phyloP scores from a whole-genome alignment of 2,888 invertebrate genomes.

The Lasioglossum lativentre region DNA sequence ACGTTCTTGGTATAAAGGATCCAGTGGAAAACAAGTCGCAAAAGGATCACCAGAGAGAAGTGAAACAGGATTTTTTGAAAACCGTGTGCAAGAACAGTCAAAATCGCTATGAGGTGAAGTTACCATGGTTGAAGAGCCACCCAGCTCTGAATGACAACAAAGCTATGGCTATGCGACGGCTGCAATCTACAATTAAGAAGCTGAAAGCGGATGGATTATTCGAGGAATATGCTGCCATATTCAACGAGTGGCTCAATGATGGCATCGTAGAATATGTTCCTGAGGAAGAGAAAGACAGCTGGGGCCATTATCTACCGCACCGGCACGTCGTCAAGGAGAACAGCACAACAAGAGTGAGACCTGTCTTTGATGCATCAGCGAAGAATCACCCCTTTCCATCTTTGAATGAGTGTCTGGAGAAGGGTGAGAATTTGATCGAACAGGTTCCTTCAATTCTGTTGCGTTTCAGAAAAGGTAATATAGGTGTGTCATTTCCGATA shows the following conservation, averaged over 20 bases:
- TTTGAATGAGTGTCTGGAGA: too few relatives aligned
- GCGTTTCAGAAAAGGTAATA: conserved; percentile 9
- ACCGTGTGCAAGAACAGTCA: not conserved
- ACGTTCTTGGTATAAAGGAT: not conserved
- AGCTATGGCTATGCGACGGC: not conserved
- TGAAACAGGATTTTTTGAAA: not conserved
- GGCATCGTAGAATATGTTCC: conserved; percentile 23
- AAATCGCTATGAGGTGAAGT: not conserved
- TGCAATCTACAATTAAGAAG: not conserved
- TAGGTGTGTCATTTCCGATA: conserved; percentile 18
- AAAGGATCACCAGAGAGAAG: not conserved
- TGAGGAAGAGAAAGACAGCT: not conserved
- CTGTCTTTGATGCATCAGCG: conserved; percentile 22
- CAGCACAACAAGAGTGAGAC: conserved; percentile 16
- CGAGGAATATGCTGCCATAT: conserved; percentile 6
- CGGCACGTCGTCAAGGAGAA: not conserved
- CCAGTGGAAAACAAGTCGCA: not conserved
- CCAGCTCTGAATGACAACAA: not conserved
- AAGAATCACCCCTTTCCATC: too few relatives aligned
- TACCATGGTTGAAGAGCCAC: not conserved
- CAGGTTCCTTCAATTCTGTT: not conserved
- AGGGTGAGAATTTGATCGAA: too few relatives aligned
- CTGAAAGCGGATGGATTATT: not conserved
- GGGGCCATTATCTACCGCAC: conserved; percentile 4
- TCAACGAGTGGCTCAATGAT: conserved; percentile 4